These are phyloP conservation scores for Halocynthia aurantium DNA, from an alignment of 23 tunicate species.

Conservation along the genomic window DNA sequence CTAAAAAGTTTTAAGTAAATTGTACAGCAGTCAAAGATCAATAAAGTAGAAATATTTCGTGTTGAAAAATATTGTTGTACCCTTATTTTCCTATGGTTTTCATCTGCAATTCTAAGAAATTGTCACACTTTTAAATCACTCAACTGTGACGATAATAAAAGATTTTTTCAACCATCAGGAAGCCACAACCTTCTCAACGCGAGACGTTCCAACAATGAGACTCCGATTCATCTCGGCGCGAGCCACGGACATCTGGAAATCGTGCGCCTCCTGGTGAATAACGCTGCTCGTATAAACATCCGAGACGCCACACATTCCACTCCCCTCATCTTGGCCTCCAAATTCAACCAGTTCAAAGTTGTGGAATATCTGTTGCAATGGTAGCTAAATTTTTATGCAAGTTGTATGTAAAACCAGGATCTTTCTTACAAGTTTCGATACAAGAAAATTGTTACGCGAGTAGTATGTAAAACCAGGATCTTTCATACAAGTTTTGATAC, in stretches of 20 bases:
- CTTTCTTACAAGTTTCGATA: too few species aligned
- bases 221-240: slow-evolving; percentile 83
- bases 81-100: background rate
- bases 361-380: slow-evolving; percentile 38
- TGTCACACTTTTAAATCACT: background rate
- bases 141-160: background rate
- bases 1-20: background rate
- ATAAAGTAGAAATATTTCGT: background rate
- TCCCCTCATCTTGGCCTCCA: slow-evolving; percentile 77
- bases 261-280: slow-evolving; percentile 36
- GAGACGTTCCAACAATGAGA: slow-evolving; percentile 45
- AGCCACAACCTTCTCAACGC: slow-evolving; percentile 19
- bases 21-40: background rate
- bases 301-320: slow-evolving; percentile 51
- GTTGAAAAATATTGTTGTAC: background rate
- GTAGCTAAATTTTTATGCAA: slow-evolving; percentile 39
- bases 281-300: slow-evolving; percentile 63
- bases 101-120: background rate
- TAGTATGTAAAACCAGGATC: too few species aligned
- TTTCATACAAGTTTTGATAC: too few species aligned
- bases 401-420: too few species aligned
- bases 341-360: slow-evolving; percentile 54
- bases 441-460: too few species aligned
- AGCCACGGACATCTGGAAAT: slow-evolving; percentile 71
- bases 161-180: background rate